phyloP scores from a whole-genome alignment of 2,888 invertebrate genomes.

The Cheilosia impressa region DNA sequence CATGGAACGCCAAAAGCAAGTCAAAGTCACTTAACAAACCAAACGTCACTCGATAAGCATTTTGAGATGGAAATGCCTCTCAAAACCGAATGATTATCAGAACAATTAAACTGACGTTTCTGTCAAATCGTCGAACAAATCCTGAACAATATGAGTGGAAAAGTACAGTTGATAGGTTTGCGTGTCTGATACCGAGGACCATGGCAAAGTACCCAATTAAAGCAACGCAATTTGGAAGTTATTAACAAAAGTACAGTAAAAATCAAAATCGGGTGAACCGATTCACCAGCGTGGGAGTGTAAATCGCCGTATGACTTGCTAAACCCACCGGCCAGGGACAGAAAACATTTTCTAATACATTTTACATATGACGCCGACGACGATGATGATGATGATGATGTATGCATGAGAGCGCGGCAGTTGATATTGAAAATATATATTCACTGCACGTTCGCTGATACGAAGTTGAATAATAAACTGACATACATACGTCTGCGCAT shows the following conservation, averaged over 20 bases:
- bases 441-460: slow-evolving; percentile 45
- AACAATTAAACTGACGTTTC: too few species aligned
- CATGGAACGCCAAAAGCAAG: too few species aligned
- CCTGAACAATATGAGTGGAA: too few species aligned
- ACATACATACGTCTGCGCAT: background rate
- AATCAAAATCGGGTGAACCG: background rate
- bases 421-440: slow-evolving; percentile 56
- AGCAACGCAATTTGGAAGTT: background rate
- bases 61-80: too few species aligned
- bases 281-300: background rate
- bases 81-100: too few species aligned
- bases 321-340: slow-evolving; percentile 1
- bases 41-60: too few species aligned
- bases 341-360: slow-evolving; percentile 25
- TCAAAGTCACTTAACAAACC: too few species aligned
- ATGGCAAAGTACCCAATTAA: background rate
- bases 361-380: slow-evolving; percentile 21
- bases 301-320: background rate
- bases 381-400: slow-evolving; percentile 24
- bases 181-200: too few species aligned
- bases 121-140: too few species aligned
- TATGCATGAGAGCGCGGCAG: slow-evolving; percentile 36
- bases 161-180: too few species aligned
- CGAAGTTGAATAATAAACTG: slow-evolving; percentile 41
- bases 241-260: too few species aligned